These are phyloP conservation scores for Lampris incognitus DNA, from an alignment of 2,113 vertebrate genomes.

Conservation along the genomic window DNA sequence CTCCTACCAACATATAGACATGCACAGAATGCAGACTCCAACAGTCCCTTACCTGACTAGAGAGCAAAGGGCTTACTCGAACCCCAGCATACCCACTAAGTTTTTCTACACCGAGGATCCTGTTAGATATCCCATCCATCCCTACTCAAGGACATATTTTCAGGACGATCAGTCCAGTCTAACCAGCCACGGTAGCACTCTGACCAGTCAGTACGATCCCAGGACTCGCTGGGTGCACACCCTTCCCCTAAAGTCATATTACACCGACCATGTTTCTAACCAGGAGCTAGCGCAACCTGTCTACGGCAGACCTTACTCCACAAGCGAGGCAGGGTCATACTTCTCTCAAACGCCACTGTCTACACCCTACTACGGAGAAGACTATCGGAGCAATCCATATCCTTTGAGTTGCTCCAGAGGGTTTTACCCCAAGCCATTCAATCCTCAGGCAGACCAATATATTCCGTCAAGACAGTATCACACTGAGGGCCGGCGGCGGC, in stretches of 20 bases:
- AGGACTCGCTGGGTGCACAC: conserved; percentile 82
- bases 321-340: conserved; percentile 82
- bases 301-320: conserved; percentile 79
- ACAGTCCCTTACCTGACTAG: conserved; percentile 81
- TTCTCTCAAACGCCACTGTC: conserved; percentile 81
- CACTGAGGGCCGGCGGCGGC: conserved; percentile 79
- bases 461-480: conserved; percentile 77
- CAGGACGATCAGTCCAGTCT: conserved; percentile 82
- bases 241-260: conserved; percentile 79
- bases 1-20: conserved; percentile 79
- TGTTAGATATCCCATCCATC: conserved; percentile 77
- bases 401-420: conserved; percentile 72
- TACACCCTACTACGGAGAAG: conserved; percentile 80
- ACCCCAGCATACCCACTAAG: conserved; percentile 88
- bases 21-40: conserved; percentile 82
- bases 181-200: conserved; percentile 80
- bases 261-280: conserved; percentile 67
- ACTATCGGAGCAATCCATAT: conserved; percentile 78
- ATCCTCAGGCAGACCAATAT: conserved; percentile 86
- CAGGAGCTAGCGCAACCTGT: conserved; percentile 71
- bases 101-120: conserved; percentile 92
- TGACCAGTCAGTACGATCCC: conserved; percentile 81
- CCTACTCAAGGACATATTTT: conserved; percentile 81
- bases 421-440: conserved; percentile 85
- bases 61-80: conserved; percentile 85